Evolutionary conservation across 2,797 vertebrate genomes (phyloP).

Genomic region (Brotula barbata): DNA sequence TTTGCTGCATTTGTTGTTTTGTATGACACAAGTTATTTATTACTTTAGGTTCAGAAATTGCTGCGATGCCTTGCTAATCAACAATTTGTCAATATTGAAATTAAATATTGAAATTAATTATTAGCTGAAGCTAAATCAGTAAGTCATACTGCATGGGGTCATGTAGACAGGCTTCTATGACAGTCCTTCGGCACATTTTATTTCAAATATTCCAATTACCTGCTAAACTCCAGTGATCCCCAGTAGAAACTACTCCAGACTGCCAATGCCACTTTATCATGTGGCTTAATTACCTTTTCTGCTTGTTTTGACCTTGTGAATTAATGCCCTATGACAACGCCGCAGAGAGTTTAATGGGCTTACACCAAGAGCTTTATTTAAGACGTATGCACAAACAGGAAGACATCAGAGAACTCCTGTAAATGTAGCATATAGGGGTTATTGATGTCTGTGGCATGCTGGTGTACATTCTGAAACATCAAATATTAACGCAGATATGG

Average conservation of each 20-base stretch:
- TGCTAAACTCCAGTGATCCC: neutral
- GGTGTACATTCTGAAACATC: conserved; percentile 8
- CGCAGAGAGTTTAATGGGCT: conserved; percentile 31
- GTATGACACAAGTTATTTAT: too few species aligned
- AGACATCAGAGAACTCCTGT: conserved; percentile 13
- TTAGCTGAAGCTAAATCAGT: neutral
- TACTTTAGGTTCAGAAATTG: too few species aligned
- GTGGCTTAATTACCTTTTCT: conserved; percentile 20
- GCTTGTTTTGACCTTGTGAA: conserved; percentile 11
- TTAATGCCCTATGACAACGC: conserved; percentile 25
- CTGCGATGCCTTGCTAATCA: too few species aligned
- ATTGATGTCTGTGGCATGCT: neutral
- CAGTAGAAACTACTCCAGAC: neutral
- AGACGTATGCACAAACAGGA: neutral
- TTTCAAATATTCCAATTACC: neutral
- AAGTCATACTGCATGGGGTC: neutral
- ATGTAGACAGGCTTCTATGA: neutral
- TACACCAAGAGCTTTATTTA: conserved; percentile 32
- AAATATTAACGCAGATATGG: neutral
- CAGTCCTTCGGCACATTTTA: neutral
- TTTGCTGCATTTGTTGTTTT: too few species aligned
- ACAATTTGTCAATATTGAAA: too few species aligned
- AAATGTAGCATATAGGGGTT: conserved; percentile 22
- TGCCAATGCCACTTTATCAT: conserved; percentile 7
- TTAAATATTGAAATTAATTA: too few species aligned